Conservation (phyloP, 2,797 vertebrate species). For the Paramormyrops hopkinsi region DNA sequence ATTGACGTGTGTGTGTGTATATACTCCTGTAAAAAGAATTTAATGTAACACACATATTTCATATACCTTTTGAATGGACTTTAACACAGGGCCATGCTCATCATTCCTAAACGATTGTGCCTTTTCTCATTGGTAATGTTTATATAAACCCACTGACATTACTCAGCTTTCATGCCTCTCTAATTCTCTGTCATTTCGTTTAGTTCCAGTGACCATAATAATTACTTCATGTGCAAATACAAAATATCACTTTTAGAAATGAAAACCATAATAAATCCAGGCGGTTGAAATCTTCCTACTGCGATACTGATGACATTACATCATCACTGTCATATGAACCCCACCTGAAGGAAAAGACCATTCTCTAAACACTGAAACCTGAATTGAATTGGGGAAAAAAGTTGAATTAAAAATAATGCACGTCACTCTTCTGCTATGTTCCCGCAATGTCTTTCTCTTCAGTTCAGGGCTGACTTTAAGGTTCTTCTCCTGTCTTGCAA, state of each 20-base stretch:
- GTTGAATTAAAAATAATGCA: not conserved
- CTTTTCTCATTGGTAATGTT: not conserved
- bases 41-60: not conserved
- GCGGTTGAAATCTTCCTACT: not conserved
- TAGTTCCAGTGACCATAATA: not conserved
- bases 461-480: not conserved
- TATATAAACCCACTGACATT: not conserved
- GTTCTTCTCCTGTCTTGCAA: not conserved
- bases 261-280: not conserved
- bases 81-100: not conserved
- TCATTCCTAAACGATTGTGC: not conserved
- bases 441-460: not conserved
- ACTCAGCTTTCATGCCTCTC: not conserved
- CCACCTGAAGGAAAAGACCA: not conserved
- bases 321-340: not conserved
- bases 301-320: not conserved
- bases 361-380: not conserved
- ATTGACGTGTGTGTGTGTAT: not conserved
- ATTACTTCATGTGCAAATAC: not conserved
- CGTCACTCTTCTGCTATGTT: not conserved
- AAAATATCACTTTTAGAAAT: not conserved
- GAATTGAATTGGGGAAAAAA: not conserved
- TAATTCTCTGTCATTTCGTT: not conserved
- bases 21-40: not conserved
- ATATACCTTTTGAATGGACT: not conserved